phyloP scores from a whole-genome alignment of 2,888 invertebrate genomes.

The Sussaba pulchella region DNA sequence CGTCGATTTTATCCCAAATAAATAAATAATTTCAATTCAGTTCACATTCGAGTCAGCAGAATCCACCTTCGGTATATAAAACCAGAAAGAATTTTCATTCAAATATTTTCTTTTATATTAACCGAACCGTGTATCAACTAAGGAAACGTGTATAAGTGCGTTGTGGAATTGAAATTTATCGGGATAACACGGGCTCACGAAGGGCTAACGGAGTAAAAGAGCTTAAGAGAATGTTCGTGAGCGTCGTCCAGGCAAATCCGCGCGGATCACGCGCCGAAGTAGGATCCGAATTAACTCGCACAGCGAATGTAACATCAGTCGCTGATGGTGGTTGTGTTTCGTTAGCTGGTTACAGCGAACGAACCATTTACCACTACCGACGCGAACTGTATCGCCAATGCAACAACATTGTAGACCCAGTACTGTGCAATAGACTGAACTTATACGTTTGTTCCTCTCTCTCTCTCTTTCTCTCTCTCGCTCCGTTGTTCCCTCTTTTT shows the following conservation, averaged over 20 bases:
- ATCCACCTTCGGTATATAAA: too few relatives aligned
- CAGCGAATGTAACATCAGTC: constrained; percentile 22
- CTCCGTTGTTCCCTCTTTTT: constrained; percentile 17
- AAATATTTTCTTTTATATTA: too few relatives aligned
- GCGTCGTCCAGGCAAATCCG: constrained; percentile 40
- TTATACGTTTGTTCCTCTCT: constrained; percentile 34
- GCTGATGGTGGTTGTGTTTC: constrained; percentile 33
- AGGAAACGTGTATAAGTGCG: too few relatives aligned
- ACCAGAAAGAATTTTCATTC: too few relatives aligned
- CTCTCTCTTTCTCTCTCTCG: constrained; percentile 13
- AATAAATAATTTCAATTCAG: too few relatives aligned
- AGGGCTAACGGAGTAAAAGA: constrained; percentile 15
- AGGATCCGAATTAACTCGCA: constrained; percentile 44
- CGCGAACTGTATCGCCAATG: not conserved
- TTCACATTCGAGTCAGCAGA: too few relatives aligned
- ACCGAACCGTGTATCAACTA: too few relatives aligned
- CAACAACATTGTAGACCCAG: not conserved
- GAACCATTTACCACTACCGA: constrained; percentile 33
- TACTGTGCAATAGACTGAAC: constrained; percentile 22
- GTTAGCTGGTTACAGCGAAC: constrained; percentile 21
- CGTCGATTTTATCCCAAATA: too few relatives aligned
- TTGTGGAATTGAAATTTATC: too few relatives aligned
- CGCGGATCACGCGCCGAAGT: constrained; percentile 28
- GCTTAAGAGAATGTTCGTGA: constrained; percentile 41
- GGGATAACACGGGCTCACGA: not conserved